Evolutionary conservation across 2,888 invertebrate species (phyloP).

Genomic region (Hydriomena furcata): DNA sequence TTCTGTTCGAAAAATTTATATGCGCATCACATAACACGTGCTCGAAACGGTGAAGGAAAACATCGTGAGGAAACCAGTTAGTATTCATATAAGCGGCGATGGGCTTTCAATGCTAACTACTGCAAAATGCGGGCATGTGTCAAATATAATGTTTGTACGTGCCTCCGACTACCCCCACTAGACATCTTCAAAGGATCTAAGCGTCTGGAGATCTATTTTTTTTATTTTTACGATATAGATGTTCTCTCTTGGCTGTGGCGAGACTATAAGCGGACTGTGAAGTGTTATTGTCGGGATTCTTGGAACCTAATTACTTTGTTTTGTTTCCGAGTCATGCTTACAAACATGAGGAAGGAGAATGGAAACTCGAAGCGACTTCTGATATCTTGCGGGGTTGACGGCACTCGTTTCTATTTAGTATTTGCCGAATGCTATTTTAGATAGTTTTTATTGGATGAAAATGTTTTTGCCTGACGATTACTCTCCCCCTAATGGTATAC

Average conservation of each 20-base stretch:
- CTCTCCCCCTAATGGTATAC: slow-evolving; percentile 4
- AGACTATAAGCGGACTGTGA: slow-evolving; percentile 34
- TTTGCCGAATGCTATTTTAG: slow-evolving; percentile 16
- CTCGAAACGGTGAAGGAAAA: too few species aligned
- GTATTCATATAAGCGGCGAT: too few species aligned
- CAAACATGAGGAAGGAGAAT: slow-evolving; percentile 23
- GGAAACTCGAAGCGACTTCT: slow-evolving; percentile 23
- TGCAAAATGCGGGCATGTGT: too few species aligned
- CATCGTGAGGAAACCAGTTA: too few species aligned
- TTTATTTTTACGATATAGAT: too few species aligned
- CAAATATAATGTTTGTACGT: too few species aligned
- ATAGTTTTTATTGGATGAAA: slow-evolving; percentile 16
- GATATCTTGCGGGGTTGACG: slow-evolving; percentile 15
- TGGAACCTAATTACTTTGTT: slow-evolving; percentile 39
- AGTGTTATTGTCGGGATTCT: slow-evolving; percentile 37
- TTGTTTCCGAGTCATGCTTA: slow-evolving; percentile 30
- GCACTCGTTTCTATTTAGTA: slow-evolving; percentile 16
- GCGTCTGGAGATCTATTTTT: too few species aligned
- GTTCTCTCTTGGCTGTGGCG: slow-evolving; percentile 6
- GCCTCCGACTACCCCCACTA: too few species aligned
- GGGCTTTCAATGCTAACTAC: too few species aligned
- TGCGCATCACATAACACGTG: too few species aligned
- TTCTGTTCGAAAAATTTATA: too few species aligned
- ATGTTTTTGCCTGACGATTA: slow-evolving; percentile 14
- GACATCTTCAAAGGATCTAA: too few species aligned